Evolutionary conservation across 2,113 vertebrate genomes (phyloP).

Genomic region (Lepidothrix coronata): DNA sequence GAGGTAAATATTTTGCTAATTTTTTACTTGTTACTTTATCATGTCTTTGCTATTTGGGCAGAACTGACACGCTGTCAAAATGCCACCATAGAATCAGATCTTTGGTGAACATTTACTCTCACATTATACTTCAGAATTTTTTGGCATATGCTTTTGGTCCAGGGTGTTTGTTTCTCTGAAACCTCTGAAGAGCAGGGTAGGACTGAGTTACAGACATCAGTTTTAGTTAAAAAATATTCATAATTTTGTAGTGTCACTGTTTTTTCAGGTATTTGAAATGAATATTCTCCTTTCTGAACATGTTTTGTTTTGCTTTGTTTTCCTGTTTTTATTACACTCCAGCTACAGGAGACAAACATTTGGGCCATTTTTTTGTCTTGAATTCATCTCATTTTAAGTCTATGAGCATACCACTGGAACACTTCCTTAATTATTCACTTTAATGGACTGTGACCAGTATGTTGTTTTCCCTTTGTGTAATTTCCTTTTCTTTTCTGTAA

Average conservation of each 20-base stretch:
- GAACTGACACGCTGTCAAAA: not conserved
- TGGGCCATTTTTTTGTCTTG: not conserved
- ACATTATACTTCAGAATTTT: not conserved
- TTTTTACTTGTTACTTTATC: not conserved
- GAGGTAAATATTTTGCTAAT: not conserved
- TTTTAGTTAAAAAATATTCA: not conserved
- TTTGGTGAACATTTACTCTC: not conserved
- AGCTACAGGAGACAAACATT: not conserved
- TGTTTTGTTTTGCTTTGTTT: not conserved
- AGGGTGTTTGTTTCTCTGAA: not conserved
- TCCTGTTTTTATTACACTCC: not conserved
- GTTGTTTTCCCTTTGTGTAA: not conserved
- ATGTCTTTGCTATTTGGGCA: not conserved
- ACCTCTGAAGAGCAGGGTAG: not conserved
- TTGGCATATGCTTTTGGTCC: not conserved
- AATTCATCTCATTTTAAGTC: not conserved
- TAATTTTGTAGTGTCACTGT: not conserved
- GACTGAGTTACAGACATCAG: not conserved
- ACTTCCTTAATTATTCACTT: not conserved
- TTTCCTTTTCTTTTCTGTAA: not conserved
- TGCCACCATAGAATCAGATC: not conserved
- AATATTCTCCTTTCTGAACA: not conserved
- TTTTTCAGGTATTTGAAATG: not conserved
- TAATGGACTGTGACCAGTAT: not conserved
- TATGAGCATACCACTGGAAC: not conserved